Evolutionary conservation across 2,888 invertebrate genomes (phyloP).

Genomic region (Lasioglossum morio): DNA sequence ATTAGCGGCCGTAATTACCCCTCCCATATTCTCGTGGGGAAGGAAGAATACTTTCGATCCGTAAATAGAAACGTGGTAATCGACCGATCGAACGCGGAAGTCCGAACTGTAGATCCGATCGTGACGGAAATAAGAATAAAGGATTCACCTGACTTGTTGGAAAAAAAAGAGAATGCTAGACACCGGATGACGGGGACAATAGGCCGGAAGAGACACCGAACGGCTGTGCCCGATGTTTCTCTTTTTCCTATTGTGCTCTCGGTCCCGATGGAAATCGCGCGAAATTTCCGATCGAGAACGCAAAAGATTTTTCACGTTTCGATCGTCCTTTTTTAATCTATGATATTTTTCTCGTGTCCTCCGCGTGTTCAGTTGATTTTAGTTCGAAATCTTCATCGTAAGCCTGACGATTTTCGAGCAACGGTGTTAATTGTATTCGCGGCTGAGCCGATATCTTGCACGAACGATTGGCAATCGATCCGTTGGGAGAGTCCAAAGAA

Average conservation of each 20-base stretch:
- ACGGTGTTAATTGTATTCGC: neutral
- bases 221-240: neutral
- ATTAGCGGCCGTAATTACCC: neutral
- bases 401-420: neutral
- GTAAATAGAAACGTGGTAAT: conserved; percentile 24
- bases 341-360: neutral
- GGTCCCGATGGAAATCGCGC: neutral
- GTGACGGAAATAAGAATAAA: conserved; percentile 56
- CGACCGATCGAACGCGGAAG: conserved; percentile 43
- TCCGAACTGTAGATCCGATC: conserved; percentile 37
- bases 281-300: neutral
- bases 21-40: neutral
- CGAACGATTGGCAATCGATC: neutral
- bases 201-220: conserved; percentile 39
- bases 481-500: neutral
- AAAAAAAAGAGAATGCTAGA: conserved; percentile 37
- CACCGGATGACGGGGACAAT: conserved; percentile 54
- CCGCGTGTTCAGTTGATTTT: neutral
- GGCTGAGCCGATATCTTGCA: neutral
- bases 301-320: neutral
- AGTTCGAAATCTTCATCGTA: neutral
- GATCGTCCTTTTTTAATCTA: neutral
- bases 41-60: conserved; percentile 4
- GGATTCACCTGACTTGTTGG: conserved; percentile 47
- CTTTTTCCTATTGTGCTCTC: conserved; percentile 10